These are phyloP conservation scores for Sebastes melanostomus DNA, from an alignment of 2,797 vertebrate genomes.

Conservation along the genomic window DNA sequence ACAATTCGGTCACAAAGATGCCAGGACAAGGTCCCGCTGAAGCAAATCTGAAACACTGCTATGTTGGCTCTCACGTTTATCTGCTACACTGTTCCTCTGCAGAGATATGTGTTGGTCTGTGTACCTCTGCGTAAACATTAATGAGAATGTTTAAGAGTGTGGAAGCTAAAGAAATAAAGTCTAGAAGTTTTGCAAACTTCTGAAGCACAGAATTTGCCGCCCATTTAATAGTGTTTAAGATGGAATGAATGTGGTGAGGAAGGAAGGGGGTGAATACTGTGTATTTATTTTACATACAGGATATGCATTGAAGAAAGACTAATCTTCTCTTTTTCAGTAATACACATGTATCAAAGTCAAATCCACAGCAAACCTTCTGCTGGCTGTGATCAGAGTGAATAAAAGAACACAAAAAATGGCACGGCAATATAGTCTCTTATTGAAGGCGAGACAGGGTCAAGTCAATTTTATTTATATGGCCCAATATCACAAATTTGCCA, in stretches of 20 bases:
- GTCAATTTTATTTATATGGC: too few relatives aligned
- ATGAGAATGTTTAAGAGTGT: background rate
- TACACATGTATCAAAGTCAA: background rate
- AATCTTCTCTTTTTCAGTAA: background rate
- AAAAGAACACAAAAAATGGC: background rate
- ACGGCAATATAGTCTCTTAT: background rate
- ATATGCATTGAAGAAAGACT: background rate
- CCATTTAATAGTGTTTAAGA: slow-evolving; percentile 11
- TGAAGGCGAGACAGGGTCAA: background rate
- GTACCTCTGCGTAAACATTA: background rate
- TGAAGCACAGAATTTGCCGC: slow-evolving; percentile 5
- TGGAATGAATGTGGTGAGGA: slow-evolving; percentile 19
- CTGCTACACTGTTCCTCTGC: too few relatives aligned
- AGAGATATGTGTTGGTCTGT: too few relatives aligned
- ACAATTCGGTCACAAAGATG: too few relatives aligned
- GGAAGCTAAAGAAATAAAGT: background rate
- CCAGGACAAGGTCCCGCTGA: too few relatives aligned
- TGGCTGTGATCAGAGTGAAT: background rate
- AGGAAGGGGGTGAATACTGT: slow-evolving; percentile 2
- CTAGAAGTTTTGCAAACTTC: background rate
- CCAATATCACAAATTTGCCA: too few relatives aligned
- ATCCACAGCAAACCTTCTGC: background rate
- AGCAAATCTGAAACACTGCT: too few relatives aligned
- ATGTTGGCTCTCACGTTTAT: too few relatives aligned
- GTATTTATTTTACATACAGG: slow-evolving; percentile 32